A percentile compares a stretch with the other conserved stretches of the same genome.
phyloP scores from a whole-genome alignment of 2,888 invertebrate species.

The Slavum lentiscoides region DNA sequence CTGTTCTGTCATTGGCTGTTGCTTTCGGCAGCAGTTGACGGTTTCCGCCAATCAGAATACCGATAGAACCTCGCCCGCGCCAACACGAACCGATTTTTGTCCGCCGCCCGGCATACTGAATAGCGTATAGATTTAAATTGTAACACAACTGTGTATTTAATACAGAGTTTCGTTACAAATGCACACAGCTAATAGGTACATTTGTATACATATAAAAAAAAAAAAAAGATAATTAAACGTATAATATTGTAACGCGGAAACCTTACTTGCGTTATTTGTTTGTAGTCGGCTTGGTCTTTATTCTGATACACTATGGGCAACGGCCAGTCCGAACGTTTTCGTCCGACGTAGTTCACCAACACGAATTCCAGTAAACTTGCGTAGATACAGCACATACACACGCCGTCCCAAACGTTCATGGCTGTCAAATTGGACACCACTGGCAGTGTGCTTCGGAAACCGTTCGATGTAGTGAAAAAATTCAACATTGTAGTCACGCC shows the following conservation, averaged over 20 bases:
- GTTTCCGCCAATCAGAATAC: too few species aligned
- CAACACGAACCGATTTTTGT: too few species aligned
- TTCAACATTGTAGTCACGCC: slow-evolving; percentile 97
- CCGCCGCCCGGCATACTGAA: too few species aligned
- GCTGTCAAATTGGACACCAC: slow-evolving; percentile 92
- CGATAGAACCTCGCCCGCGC: too few species aligned
- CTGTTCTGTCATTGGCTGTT: too few species aligned
- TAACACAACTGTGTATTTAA: too few species aligned
- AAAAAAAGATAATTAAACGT: too few species aligned
- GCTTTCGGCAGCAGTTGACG: too few species aligned
- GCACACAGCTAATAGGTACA: too few species aligned
- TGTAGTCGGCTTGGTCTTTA: slow-evolving; percentile 35
- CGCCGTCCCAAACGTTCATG: slow-evolving; percentile 97
- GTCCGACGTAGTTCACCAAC: slow-evolving; percentile 91
- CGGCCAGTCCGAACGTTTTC: slow-evolving; percentile 66
- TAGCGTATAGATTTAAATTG: too few species aligned
- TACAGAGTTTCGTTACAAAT: too few species aligned
- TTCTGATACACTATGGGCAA: slow-evolving; percentile 61
- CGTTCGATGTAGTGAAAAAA: slow-evolving; percentile 94
- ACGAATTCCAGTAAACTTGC: slow-evolving; percentile 91
- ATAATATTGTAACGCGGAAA: not conserved
- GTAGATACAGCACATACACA: slow-evolving; percentile 96
- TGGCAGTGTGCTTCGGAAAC: slow-evolving; percentile 87
- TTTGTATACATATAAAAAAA: too few species aligned
- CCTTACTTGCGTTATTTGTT: slow-evolving; percentile 35